Base-by-base conservation (phyloP, 2,113 vertebrate genomes). In the Numida meleagris region DNA sequence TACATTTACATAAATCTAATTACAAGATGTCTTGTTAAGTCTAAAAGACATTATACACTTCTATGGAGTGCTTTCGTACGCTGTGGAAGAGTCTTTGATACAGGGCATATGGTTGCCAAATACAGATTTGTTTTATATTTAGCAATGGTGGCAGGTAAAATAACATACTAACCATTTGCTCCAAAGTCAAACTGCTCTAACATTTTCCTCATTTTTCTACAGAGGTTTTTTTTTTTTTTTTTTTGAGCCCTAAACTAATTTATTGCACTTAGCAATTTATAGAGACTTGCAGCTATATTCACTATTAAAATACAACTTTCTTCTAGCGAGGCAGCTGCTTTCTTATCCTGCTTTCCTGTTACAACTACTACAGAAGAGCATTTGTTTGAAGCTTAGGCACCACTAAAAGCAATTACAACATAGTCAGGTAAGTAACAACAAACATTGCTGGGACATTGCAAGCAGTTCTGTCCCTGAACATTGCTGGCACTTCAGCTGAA, bases 1-100 rank as follows among this genome's bases (percentile, higher is more conserved):
- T 59, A 70, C 45, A 93, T 95, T 96, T 96, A 92, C 96, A 95
- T 89, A 96, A 95, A 95, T 51, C 89, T 94, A 95, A 96, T 94
- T 94, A 95, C 46, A 78, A 84, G 42, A 92, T 38, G 61, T 81
- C 91, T 81, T 78, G 77, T 91, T 87, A 96, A 87, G 86, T 57
- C 93, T 82, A 87, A 68, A 82, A 94, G 74, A 91, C 58, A 79
- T 67, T 66, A 82, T 75, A 91, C 5, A 9, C 34, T 91, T 63
- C 27, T 92, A 88, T 31, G 57, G 65, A 67, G 34, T 78, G 82
- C 79, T 77, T 88, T 91, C 72, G 83, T 59, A 57, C 1, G 21
- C 65, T 42, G n/a, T 19, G 25, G n/a, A 83, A 80, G 18, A 50
- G 59, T 21, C 72, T 61, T 68, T 68, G 80, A 85, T 85, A 75